Percentiles rank a stretch among this genome's conserved stretches.
Conservation (phyloP, 1,140 invertebrate species). For the Ceratina australensis region DNA sequence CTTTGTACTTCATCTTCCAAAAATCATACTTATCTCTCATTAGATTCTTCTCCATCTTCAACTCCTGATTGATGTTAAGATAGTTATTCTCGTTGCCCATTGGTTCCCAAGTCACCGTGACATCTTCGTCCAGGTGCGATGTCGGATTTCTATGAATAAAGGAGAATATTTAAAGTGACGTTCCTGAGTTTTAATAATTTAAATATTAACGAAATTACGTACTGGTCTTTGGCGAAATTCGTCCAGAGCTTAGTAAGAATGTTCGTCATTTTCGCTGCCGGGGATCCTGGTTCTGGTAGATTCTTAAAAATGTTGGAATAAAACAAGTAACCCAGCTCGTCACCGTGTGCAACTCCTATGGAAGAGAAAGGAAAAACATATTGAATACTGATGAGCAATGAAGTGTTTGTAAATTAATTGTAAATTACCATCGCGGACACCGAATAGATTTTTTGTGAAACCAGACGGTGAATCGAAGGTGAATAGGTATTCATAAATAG, state of each 20-base stretch:
- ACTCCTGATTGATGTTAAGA: constrained; percentile 72
- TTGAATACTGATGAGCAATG: neutral
- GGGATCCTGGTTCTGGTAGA: constrained; percentile 63
- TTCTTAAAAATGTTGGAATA: constrained; percentile 72
- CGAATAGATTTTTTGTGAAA: constrained; percentile 67
- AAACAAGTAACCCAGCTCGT: constrained; percentile 86
- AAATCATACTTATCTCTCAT: constrained; percentile 72
- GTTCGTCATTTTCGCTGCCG: constrained; percentile 69
- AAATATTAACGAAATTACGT: constrained; percentile 46
- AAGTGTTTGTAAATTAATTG: constrained; percentile 30
- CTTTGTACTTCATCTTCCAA: constrained; percentile 72
- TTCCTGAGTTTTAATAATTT: constrained; percentile 7
- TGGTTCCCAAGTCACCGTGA: constrained; percentile 76
- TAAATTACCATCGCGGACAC: constrained; percentile 62
- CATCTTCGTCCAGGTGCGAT: constrained; percentile 66
- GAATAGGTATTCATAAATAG: constrained; percentile 73
- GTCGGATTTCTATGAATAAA: constrained; percentile 77
- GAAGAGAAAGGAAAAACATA: neutral
- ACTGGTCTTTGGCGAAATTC: constrained; percentile 81
- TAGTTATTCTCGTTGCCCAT: constrained; percentile 74
- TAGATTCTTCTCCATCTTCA: constrained; percentile 74
- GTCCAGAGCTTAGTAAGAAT: constrained; percentile 78
- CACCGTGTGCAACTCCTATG: constrained; percentile 83
- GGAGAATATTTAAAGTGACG: neutral
- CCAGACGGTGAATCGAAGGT: constrained; percentile 67